Percentiles rank a stretch among this genome's conserved stretches.
Evolutionary conservation across 2,888 invertebrate species (phyloP).

Genomic region (Vanessa cardui): DNA sequence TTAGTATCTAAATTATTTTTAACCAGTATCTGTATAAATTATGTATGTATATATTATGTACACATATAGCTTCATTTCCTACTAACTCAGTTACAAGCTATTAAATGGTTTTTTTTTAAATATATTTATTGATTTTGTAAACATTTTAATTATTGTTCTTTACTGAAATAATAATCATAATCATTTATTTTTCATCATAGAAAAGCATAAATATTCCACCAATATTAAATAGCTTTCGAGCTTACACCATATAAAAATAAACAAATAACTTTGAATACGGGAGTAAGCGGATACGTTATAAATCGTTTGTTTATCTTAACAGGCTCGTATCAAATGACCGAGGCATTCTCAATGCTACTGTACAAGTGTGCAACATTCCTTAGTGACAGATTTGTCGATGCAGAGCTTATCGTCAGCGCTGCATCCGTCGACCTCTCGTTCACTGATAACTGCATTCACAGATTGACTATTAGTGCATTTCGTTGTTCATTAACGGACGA

Average conservation of each 20-base stretch:
- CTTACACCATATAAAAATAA: background rate
- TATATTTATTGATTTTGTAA: no score
- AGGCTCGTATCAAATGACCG: background rate
- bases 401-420: conserved; percentile 27
- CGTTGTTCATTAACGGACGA: background rate
- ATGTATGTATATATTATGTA: no score
- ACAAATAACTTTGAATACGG: background rate
- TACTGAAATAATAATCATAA: no score
- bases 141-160: no score
- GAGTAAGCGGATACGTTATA: background rate
- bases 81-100: no score
- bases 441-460: conserved; percentile 21
- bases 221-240: no score
- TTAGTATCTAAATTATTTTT: no score
- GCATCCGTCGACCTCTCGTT: conserved; percentile 17
- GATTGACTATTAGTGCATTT: conserved; percentile 1
- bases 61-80: no score
- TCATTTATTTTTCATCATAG: no score
- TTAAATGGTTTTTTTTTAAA: no score
- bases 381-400: conserved; percentile 20
- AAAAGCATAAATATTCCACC: no score
- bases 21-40: no score
- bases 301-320: conserved; percentile 6
- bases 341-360: background rate
- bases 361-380: conserved; percentile 14